These are phyloP conservation scores for Trichogramma pretiosum DNA, from an alignment of 1,140 invertebrate species.

Conservation along the genomic window DNA sequence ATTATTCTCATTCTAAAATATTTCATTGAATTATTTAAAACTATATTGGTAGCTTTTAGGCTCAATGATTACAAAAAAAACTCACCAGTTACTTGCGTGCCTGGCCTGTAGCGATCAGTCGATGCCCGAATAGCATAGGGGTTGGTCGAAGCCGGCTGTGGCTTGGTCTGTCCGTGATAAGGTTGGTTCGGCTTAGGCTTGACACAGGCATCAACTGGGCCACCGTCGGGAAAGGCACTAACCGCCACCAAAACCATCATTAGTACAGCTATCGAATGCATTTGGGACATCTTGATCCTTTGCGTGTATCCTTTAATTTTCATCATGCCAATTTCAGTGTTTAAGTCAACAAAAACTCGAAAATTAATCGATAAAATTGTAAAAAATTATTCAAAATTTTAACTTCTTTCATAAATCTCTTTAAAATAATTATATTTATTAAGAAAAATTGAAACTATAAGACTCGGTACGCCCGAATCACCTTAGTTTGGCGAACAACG, in stretches of 20 bases:
- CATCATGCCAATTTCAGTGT: no score
- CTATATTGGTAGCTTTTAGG: no score
- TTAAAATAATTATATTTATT: no score
- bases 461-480: no score
- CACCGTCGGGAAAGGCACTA: conserved; percentile 61
- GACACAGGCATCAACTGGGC: conserved; percentile 67
- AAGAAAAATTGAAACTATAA: background rate
- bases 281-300: no score
- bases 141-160: conserved; percentile 52
- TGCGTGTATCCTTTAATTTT: no score
- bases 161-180: conserved; percentile 59
- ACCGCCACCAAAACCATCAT: conserved; percentile 20
- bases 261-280: conserved; percentile 12
- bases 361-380: no score
- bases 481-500: background rate
- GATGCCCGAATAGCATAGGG: conserved; percentile 60
- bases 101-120: conserved; percentile 52
- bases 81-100: conserved; percentile 55
- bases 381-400: no score
- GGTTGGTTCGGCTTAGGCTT: conserved; percentile 63
- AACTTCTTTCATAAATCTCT: no score
- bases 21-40: no score
- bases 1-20: no score
- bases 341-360: no score
- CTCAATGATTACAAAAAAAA: background rate